Evolutionary conservation across 2,113 vertebrate species (phyloP).

Genomic region (Cyprichromis sp.): DNA sequence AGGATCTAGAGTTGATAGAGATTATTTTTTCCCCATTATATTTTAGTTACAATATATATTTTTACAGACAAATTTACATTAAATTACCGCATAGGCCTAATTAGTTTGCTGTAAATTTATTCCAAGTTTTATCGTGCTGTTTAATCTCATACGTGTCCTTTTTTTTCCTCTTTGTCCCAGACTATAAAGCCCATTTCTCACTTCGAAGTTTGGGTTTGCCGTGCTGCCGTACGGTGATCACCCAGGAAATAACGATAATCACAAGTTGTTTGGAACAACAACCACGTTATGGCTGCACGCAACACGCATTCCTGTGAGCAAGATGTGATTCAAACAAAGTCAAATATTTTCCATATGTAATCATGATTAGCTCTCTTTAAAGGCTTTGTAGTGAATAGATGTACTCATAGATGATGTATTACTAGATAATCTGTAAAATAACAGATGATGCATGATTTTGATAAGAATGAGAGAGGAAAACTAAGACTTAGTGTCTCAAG

Average conservation of each 20-base stretch:
- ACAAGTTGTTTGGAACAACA: not conserved
- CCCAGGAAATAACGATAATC: not conserved
- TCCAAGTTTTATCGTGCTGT: rapidly evolving
- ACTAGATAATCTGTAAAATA: not conserved
- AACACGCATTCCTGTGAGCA: not conserved
- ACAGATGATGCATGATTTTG: not conserved
- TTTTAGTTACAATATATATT: not conserved
- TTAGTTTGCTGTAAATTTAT: not conserved
- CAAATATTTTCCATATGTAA: not conserved
- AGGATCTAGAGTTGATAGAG: not conserved
- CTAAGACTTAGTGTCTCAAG: not conserved
- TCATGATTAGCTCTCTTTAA: not conserved
- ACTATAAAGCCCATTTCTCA: not conserved
- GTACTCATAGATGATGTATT: not conserved
- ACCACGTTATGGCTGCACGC: not conserved
- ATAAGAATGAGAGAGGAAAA: not conserved
- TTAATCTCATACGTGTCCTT: not conserved
- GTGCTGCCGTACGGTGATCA: rapidly evolving
- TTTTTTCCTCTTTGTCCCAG: not conserved
- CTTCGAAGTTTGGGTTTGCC: rapidly evolving
- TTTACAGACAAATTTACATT: not conserved
- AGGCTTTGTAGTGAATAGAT: not conserved
- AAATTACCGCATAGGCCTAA: not conserved
- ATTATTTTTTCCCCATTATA: not conserved
- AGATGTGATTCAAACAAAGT: not conserved